Conservation (phyloP, 2,888 invertebrate species). For the Griposia aprilina region DNA sequence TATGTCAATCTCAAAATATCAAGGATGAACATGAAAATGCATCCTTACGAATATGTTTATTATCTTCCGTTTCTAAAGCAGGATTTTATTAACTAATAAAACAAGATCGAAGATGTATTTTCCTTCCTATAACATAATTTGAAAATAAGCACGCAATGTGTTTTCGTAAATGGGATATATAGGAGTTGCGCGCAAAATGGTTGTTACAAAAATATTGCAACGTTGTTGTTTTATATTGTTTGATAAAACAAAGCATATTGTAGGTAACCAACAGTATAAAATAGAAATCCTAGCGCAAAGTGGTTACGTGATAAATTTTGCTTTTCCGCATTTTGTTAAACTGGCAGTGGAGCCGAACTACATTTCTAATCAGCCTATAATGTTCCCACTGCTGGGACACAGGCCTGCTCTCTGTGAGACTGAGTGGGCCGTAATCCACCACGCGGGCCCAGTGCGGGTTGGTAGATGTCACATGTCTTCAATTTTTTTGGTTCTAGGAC, state of each 20-base stretch:
- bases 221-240: conserved; percentile 4
- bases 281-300: background rate
- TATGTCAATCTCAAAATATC: conserved; percentile 18
- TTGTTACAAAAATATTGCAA: conserved; percentile 36
- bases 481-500: no score
- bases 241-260: conserved; percentile 9
- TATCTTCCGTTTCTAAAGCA: background rate
- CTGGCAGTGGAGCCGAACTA: background rate
- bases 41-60: background rate
- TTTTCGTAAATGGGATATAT: conserved; percentile 36
- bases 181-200: conserved; percentile 34
- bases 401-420: no score
- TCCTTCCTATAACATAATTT: conserved; percentile 50
- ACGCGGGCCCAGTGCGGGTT: no score
- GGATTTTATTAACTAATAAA: conserved; percentile 58
- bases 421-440: no score
- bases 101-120: conserved; percentile 58
- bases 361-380: background rate
- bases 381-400: no score
- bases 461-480: no score
- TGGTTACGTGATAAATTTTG: background rate
- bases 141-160: conserved; percentile 47
- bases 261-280: background rate
- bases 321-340: background rate
- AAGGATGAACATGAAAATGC: conserved; percentile 6